Evolutionary conservation across 2,797 vertebrate genomes (phyloP).

Genomic region (Amphiprion clarkii): DNA sequence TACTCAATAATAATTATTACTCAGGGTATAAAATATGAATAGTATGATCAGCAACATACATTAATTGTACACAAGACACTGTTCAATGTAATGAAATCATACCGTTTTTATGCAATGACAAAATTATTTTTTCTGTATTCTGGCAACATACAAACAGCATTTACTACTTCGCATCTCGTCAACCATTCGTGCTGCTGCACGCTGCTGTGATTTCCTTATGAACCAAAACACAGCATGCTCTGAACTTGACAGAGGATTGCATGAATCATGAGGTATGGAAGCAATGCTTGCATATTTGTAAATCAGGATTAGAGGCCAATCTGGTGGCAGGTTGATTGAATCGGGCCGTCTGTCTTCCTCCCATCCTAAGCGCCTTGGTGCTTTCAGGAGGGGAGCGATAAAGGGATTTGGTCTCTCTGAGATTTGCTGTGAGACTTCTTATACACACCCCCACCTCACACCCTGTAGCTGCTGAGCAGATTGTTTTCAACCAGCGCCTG

Average conservation of each 20-base stretch:
- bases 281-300: conserved; percentile 79
- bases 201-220: conserved; percentile 22
- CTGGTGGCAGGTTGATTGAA: conserved; percentile 81
- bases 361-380: conserved; percentile 77
- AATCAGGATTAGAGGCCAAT: conserved; percentile 82
- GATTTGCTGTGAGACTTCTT: conserved; percentile 78
- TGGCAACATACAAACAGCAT: conserved; percentile 1
- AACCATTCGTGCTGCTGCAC: conserved; percentile 14
- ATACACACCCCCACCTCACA: conserved; percentile 43
- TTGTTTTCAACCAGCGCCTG: conserved; percentile 66
- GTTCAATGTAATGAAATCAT: neutral
- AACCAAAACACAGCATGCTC: conserved; percentile 17
- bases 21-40: neutral
- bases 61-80: neutral
- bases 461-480: conserved; percentile 62
- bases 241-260: conserved; percentile 66
- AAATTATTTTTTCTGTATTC: conserved; percentile 1
- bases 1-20: neutral
- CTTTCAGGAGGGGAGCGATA: conserved; percentile 81
- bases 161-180: conserved; percentile 3
- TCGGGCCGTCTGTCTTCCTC: conserved; percentile 71
- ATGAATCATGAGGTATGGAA: conserved; percentile 50
- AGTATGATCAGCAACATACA: neutral
- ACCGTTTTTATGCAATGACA: no score
- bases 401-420: conserved; percentile 82